These are phyloP conservation scores for Tetraodon nigroviridis DNA, from an alignment of 2,113 vertebrate genomes.

Conservation along the genomic window DNA sequence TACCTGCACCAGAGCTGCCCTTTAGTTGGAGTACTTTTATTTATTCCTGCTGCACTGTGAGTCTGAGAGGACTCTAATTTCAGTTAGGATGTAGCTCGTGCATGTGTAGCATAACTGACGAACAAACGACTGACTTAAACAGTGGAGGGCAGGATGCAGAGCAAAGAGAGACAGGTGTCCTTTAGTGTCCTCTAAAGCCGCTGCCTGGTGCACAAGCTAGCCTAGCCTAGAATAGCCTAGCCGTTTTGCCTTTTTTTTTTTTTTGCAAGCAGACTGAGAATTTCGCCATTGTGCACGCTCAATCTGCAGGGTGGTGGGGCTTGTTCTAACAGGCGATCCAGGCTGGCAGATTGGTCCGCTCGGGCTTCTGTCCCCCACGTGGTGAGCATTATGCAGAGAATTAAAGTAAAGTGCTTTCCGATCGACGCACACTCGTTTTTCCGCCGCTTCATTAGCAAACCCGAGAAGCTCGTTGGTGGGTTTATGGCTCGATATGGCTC, in stretches of 20 bases:
- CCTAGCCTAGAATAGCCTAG: too few relatives aligned
- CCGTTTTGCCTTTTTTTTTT: too few relatives aligned
- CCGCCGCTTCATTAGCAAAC: conserved; percentile 27
- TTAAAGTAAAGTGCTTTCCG: conserved; percentile 23
- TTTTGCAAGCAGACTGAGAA: too few relatives aligned
- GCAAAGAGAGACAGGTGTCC: too few relatives aligned
- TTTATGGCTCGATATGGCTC: conserved; percentile 1
- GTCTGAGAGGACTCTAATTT: too few relatives aligned
- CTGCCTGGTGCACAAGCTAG: too few relatives aligned
- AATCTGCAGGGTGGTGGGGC: not conserved
- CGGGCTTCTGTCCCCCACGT: conserved; percentile 2
- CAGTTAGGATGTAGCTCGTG: too few relatives aligned
- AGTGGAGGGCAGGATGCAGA: conserved; percentile 28
- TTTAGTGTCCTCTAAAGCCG: too few relatives aligned
- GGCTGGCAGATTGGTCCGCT: not conserved
- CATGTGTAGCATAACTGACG: too few relatives aligned
- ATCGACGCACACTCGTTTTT: conserved; percentile 17
- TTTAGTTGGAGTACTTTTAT: too few relatives aligned
- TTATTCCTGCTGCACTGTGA: too few relatives aligned
- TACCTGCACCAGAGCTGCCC: conserved; percentile 6
- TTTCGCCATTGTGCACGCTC: too few relatives aligned
- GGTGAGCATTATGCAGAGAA: conserved; percentile 20
- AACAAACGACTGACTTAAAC: conserved; percentile 25
- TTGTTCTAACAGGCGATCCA: not conserved
- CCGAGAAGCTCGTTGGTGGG: conserved; percentile 25